Conservation (phyloP, 2,888 invertebrate species). For the Lasioglossum pauxillum region DNA sequence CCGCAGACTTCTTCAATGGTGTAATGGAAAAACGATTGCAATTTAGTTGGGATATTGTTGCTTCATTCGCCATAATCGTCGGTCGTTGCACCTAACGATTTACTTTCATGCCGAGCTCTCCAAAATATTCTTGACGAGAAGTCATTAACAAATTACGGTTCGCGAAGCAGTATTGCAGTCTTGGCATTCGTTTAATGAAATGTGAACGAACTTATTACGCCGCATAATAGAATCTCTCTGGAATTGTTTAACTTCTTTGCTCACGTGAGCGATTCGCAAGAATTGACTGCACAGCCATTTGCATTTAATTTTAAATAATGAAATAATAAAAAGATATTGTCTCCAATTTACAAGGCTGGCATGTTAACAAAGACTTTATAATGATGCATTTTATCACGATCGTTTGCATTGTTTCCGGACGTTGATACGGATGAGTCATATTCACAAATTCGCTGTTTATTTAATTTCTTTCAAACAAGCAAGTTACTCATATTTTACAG, state of each 20-base stretch:
- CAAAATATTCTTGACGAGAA: background rate
- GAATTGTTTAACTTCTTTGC: background rate
- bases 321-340: background rate
- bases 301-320: background rate
- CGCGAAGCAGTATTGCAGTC: background rate
- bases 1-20: background rate
- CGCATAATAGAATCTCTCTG: background rate
- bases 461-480: background rate
- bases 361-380: background rate
- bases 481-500: slow-evolving; percentile 69
- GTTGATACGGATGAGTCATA: background rate
- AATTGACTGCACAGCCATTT: background rate
- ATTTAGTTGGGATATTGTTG: background rate
- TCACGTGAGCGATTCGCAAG: background rate
- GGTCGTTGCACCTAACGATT: background rate
- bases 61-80: background rate
- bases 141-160: background rate
- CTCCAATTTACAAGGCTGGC: background rate
- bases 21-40: background rate
- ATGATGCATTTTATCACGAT: background rate
- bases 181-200: background rate
- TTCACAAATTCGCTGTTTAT: background rate
- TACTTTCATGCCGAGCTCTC: background rate
- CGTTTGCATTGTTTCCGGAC: background rate
- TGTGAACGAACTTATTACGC: background rate